Evolutionary conservation across 37 sponge, comb jelly and placozoan genomes (phyloP), one percentile per base, ranked within the genome.

Genomic region (Spongilla lacustris): DNA sequence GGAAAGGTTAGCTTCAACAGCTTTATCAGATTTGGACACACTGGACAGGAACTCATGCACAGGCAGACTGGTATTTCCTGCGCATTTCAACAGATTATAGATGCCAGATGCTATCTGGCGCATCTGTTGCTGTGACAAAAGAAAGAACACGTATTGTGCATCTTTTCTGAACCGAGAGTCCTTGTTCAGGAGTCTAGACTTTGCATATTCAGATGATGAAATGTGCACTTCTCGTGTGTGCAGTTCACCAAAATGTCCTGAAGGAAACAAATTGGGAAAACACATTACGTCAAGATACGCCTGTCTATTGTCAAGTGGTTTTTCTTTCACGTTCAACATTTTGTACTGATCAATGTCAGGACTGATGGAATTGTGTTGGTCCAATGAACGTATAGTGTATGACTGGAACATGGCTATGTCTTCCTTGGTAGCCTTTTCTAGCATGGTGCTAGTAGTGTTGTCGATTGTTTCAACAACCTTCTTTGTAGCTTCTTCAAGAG

Each of bases 311-410:
- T 89, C 73, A 22, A 89, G 38, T 13, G 80, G 68, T 38, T 79
- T 34, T 77, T 90, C 86, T 50, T 41, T 23, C 25, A 84, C 79
- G 26, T 69, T 76, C 12, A 85, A 22, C 33, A 75, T 32, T 73
- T 91, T 86, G 71, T 86, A 91, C 73, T 91, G 91, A 10, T 86
- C 86, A 38, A 86, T 83, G 46, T 91, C 91, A 24, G 77, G 36
- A n/a, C 2, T 69, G 31, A 70, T 85, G n/a, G 81, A 31, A 12
- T 31, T 10, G 36, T 89, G 68, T 4, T 71, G 68, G 36, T 89
- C 75, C 75, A 89, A 23, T 24, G 37, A 22, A 19, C 77, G 25
- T 23, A 78, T 89, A 36, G 90, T 89, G 85, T 79, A 84, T 24
- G 66, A 31, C 85, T 89, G 90, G 32, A 83, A 83, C 50, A 38